Conservation (phyloP, 2,113 vertebrate genomes). For the Psephotus haematonotus region DNA sequence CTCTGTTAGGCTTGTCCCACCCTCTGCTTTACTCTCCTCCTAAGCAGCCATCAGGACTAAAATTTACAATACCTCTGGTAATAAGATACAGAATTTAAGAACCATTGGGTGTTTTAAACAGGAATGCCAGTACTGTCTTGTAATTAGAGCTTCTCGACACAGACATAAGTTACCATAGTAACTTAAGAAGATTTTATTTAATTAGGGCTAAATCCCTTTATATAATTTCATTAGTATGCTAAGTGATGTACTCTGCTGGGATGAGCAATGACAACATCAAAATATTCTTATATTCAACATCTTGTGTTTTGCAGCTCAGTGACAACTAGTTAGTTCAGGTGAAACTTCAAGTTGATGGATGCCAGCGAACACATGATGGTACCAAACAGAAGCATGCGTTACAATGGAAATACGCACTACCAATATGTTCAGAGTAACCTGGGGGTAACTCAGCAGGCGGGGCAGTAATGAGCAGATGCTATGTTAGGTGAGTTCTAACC, state of each 20-base stretch:
- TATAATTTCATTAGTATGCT: not conserved
- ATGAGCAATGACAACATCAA: not conserved
- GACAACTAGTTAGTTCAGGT: not conserved
- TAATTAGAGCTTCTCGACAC: not conserved
- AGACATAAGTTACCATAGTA: constrained; percentile 24
- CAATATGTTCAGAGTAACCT: rapidly evolving
- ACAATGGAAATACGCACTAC: rapidly evolving
- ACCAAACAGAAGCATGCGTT: rapidly evolving
- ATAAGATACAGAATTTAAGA: not conserved
- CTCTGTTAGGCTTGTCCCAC: not conserved
- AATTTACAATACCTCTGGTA: not conserved
- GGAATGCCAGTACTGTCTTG: not conserved
- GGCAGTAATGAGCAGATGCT: not conserved
- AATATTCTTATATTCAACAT: not conserved
- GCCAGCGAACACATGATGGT: rapidly evolving
- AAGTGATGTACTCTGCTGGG: not conserved
- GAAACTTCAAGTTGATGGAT: rapidly evolving
- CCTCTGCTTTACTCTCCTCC: not conserved
- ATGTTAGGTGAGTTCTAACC: not conserved
- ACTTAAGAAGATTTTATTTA: constrained; percentile 1
- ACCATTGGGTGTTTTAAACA: not conserved
- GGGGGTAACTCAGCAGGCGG: not conserved
- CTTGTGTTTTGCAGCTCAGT: not conserved
- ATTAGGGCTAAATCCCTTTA: not conserved
- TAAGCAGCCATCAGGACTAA: no score